Base-by-base conservation (phyloP, 1,140 invertebrate species). In the Drosophila pseudoananassae region DNA sequence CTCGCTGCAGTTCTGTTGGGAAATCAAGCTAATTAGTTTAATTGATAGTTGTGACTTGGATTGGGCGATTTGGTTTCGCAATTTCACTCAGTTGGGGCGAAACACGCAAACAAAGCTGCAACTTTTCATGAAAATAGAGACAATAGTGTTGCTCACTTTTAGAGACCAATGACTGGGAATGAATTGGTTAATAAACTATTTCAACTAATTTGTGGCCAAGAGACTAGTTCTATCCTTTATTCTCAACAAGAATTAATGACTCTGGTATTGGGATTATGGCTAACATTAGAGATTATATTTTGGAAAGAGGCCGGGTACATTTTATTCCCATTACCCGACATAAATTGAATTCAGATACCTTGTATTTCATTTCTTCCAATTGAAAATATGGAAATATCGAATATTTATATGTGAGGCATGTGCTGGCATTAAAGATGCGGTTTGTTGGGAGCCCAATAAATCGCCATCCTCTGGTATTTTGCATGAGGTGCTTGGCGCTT, bases 11-110 rank as follows among this genome's bases (percentile, higher is more conserved):
- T 54, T 56, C 71, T 47, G 63, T 46, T 61, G 74, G 75, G 69
- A 76, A 82, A 78, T 78, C 75, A 70, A 72, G 54, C 83, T 87
- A 87, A 87, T 87, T 87, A 87, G 83, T 87, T 88, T 88, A 87
- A 87, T 88, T 87, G 83, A 88, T 87, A 88, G 71, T 83, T 88
- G 66, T 68, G 75, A 52, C 55, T 74, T n/a, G 53, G 23, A 47
- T 52, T 45, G 52, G 43, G 20, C 38, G 47, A 31, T 55, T 46
- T 50, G 31, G 14, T 20, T 58, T 58, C 49, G 63, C 49, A 72
- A 60, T 61, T 60, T 58, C 55, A 40, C 55, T 51, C 20, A 25
- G 36, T 25, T 20, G 25, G 9, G 10, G 63, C 40, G 31, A 55
- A 70, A 56, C 51, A 69, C 17, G 31, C 66, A 70, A 54, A 65